Base-by-base conservation (phyloP, 2,888 invertebrate genomes). In the Erannis defoliaria region DNA sequence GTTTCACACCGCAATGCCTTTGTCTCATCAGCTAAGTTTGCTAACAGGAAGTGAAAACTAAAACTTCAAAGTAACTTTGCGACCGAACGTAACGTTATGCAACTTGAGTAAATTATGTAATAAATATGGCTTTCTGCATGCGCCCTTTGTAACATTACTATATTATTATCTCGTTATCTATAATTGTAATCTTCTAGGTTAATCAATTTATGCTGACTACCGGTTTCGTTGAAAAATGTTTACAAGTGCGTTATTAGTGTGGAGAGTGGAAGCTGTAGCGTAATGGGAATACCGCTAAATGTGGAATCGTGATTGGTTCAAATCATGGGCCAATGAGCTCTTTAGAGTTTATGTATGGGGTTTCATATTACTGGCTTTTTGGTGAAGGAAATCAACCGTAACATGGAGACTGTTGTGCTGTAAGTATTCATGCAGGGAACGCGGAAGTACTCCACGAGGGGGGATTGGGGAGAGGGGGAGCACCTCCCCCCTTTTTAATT, bases 1-100 rank as follows among this genome's bases (percentile, higher is more conserved):
- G 10, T 38, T 9, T 10, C 18, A 18, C 10, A 10, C 8, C 19
- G 10, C 8, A 18, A 14, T 38, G 10, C 12, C 18, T 10, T 18
- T 38, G 37, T 38, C 10, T 38, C 38, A 38, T 38, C 23, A 16
- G 70, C 66, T 55, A 62, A 72, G 64, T 75, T 73, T 70, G 33
- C 62, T 50, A 48, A 57, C 64, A 45, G 65, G 73, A 80, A 80
- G 78, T 73, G 78, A 80, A 80, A 79, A 74, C 69, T 64, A 70
- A 60, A 64, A 71, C 60, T 55, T 63, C 35, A 46, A 58, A 46
- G 42, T 55, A 62, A 56, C 50, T 63, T 58, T 45, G 38, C 63
- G 61, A 63, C 67, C 62, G 50, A 57, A 67, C 42, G 61, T 67
- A 67, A 68, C 57, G 65, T 81, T 76, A 76, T 73, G 69, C 70